These are phyloP conservation scores for Lutraria rhynchaena DNA, from an alignment of 1,140 invertebrate species.

Conservation along the genomic window DNA sequence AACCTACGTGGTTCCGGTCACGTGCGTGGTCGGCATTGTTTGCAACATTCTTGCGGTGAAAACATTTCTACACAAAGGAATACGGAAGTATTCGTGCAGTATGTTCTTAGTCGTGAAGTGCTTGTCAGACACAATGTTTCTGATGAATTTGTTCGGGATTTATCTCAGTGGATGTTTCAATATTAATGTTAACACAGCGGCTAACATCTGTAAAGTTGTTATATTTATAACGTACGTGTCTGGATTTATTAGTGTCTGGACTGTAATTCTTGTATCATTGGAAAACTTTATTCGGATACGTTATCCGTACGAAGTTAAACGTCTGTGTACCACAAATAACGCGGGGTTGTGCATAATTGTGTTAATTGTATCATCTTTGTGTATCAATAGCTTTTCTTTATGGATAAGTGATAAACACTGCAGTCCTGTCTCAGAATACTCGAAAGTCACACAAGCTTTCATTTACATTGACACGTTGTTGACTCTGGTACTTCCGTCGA, in stretches of 20 bases:
- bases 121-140: conserved; percentile 66
- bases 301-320: conserved; percentile 71
- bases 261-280: conserved; percentile 73
- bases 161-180: conserved; percentile 83
- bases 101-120: conserved; percentile 71
- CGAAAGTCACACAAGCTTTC: conserved; percentile 82
- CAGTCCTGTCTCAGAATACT: conserved; percentile 47
- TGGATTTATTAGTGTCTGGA: conserved; percentile 80
- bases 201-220: conserved; percentile 76
- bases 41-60: conserved; percentile 63
- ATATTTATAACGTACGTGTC: conserved; percentile 78
- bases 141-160: conserved; percentile 75
- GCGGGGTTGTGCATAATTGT: conserved; percentile 67
- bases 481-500: conserved; percentile 85
- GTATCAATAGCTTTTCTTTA: conserved; percentile 74
- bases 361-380: conserved; percentile 64
- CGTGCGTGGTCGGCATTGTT: conserved; percentile 65
- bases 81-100: conserved; percentile 68
- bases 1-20: conserved; percentile 59
- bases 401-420: conserved; percentile 67
- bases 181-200: conserved; percentile 75
- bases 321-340: conserved; percentile 70
- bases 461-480: conserved; percentile 84
- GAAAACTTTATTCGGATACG: conserved; percentile 77
- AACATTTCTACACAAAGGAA: conserved; percentile 64